Evolutionary conservation across 1,140 invertebrate species (phyloP).

Genomic region (Mactra quadrangularis): DNA sequence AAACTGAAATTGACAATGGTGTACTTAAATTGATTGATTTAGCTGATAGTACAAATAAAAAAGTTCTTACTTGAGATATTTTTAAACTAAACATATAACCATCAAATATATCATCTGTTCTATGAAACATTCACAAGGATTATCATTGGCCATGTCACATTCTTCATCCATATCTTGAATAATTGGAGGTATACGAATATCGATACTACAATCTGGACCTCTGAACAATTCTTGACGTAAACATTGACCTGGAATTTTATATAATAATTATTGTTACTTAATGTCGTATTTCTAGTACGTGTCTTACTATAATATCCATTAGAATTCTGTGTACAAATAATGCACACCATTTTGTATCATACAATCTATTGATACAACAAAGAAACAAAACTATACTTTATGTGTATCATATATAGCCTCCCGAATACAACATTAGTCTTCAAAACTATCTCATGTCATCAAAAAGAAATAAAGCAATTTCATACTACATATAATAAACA

Average conservation of each 20-base stretch:
- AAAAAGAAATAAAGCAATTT: no score
- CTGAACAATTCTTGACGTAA: not conserved
- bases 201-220: conserved; percentile 10
- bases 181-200: conserved; percentile 3
- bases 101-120: conserved; percentile 13
- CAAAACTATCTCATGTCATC: no score
- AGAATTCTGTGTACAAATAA: no score
- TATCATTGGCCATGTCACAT: not conserved
- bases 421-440: no score
- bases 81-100: not conserved
- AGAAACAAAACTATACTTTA: no score
- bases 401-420: no score
- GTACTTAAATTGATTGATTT: not conserved
- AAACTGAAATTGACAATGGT: not conserved
- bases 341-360: no score
- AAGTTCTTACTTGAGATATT: not conserved
- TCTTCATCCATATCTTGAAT: not conserved
- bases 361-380: no score
- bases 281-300: no score
- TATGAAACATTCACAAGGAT: not conserved
- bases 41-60: not conserved
- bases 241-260: not conserved
- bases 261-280: no score
- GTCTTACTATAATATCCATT: no score
- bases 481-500: no score